Percentiles rank a stretch among this genome's conserved stretches.
Conservation (phyloP, 1,140 invertebrate genomes). For the Tetramorium parvispinum region DNA sequence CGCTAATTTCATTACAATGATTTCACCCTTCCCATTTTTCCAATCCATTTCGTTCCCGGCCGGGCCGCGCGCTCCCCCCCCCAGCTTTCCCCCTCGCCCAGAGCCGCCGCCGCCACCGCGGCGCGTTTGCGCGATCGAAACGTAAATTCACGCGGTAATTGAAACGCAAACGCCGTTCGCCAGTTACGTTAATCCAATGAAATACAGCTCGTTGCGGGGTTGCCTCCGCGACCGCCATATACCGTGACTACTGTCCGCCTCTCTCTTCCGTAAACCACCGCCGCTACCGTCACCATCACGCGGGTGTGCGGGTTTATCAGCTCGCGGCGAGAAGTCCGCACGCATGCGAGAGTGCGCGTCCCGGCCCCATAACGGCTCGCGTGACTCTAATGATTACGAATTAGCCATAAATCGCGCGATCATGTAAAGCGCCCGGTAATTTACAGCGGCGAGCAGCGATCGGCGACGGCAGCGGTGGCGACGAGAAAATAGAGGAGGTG, state of each 20-base stretch:
- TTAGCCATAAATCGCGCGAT: slow-evolving; percentile 80
- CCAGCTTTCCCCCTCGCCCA: neutral
- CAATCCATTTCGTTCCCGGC: slow-evolving; percentile 61
- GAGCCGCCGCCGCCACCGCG: neutral
- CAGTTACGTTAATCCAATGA: slow-evolving; percentile 77
- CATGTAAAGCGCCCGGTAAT: slow-evolving; percentile 77
- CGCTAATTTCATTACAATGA: slow-evolving; percentile 72
- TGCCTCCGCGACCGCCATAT: slow-evolving; percentile 19
- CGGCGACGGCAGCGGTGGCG: neutral
- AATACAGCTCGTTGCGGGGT: slow-evolving; percentile 69
- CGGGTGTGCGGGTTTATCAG: slow-evolving; percentile 60
- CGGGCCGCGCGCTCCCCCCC: neutral
- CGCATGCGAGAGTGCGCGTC: slow-evolving; percentile 65
- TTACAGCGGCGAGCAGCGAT: slow-evolving; percentile 55
- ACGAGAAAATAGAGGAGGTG: neutral
- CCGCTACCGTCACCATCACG: neutral
- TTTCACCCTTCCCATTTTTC: slow-evolving; percentile 69
- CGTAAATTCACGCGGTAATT: slow-evolving; percentile 75
- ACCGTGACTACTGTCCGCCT: slow-evolving; percentile 26
- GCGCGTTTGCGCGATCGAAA: slow-evolving; percentile 70
- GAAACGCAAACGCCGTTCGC: slow-evolving; percentile 78
- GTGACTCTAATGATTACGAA: slow-evolving; percentile 80
- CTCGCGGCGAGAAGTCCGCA: slow-evolving; percentile 70
- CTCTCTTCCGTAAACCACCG: slow-evolving; percentile 12
- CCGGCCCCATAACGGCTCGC: slow-evolving; percentile 74